A percentile compares a stretch with the other conserved stretches of the same genome.
Conservation (phyloP, 2,888 invertebrate genomes). For the Calliphora vomitoria region DNA sequence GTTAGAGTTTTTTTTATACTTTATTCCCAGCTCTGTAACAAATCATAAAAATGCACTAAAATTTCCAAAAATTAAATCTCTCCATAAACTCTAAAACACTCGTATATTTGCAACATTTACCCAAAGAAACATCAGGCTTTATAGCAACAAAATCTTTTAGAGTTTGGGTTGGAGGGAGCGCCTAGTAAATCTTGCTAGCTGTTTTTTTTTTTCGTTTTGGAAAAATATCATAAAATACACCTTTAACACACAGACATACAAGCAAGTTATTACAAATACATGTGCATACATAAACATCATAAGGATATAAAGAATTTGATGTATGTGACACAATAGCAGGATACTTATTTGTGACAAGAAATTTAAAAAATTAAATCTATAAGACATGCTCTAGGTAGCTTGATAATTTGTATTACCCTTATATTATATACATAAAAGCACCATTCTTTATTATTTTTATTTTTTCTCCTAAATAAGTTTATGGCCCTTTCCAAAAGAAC, state of each 20-base stretch:
- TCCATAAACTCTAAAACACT: conserved; percentile 14
- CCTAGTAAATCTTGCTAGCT: conserved; percentile 32
- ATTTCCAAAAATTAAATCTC: conserved; percentile 47
- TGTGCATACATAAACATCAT: background rate
- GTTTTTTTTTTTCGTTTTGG: background rate
- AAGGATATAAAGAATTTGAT: background rate
- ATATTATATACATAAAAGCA: background rate
- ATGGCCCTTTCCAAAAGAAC: background rate
- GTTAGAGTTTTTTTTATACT: background rate
- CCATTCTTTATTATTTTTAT: background rate
- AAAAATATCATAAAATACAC: conserved; percentile 54
- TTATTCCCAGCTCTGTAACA: conserved; percentile 50
- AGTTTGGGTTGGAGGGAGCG: background rate
- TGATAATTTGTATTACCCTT: background rate
- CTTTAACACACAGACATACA: conserved; percentile 2
- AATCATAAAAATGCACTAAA: conserved; percentile 67
- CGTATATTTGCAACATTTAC: conserved; percentile 2
- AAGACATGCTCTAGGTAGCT: no score
- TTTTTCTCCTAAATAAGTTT: background rate
- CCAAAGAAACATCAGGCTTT: background rate
- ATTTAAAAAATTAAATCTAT: background rate
- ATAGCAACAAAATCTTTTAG: conserved; percentile 23
- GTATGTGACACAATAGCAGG: background rate
- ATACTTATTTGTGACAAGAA: background rate
- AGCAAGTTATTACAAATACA: background rate